Evolutionary conservation across 53 echinoderm and acorn worm species (phyloP), one percentile per base, ranked within the genome.

Genomic region (Holothuria leucospilota): DNA sequence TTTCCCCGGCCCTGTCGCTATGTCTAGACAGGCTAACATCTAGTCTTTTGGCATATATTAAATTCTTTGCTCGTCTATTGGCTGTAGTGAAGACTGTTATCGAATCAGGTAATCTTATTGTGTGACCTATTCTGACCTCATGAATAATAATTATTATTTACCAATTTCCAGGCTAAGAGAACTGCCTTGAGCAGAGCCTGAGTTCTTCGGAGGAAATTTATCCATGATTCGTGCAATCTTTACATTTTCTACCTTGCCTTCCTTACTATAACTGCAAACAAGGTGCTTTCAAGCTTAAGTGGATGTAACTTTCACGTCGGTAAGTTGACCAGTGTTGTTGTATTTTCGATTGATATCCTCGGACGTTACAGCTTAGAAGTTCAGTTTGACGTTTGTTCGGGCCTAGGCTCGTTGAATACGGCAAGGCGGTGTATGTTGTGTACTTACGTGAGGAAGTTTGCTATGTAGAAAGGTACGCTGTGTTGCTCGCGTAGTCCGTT

Each of bases 161-260:
- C 53, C 61, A 80, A 80, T 60, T 59, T 80, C 80, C 80, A 60
- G 80, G 80, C 80, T 80, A 24, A 80, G 18, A 20, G 78, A 80
- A 80, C 80, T 80, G 80, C 80, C 61, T 59, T 38, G 59, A 80
- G 80, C 80, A 80, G 80, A 80, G 80, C 80, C 80, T 80, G 80
- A 9, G 62, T 80, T 61, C 56, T 38, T 34, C 52, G 56, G 15
- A 28, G 80, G 61, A 80, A 56, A 80, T 59, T 80, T 80, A 80
- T 60, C 80, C 80, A 80, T 53, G 80, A 59, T 60, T 61, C 26
- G 80, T 80, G 80, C 80, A 80, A 80, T 80, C 61, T 60, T 59
- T 80, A 59, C 29, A 21, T 60, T 60, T 80, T 80, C 80, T 80
- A 80, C 80, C 80, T 80, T 80, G 80, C 80, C 80, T 80, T 60